Evolutionary conservation across 2,113 vertebrate species (phyloP).

Genomic region (Ptyas mucosa): DNA sequence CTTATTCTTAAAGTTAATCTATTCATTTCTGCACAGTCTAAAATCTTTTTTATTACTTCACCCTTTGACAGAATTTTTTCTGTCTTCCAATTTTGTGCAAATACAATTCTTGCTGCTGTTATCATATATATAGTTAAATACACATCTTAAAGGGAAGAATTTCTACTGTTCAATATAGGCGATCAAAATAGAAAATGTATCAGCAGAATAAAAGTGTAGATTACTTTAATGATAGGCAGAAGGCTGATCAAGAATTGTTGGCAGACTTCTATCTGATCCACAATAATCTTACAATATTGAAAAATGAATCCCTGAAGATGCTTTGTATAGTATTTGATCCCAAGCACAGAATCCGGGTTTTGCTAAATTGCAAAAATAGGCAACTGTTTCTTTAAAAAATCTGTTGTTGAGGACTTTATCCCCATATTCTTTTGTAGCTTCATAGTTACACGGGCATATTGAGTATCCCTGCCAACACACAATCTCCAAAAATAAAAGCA

Average conservation of each 20-base stretch:
- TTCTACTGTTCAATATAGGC: not conserved
- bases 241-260: not conserved
- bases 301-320: not conserved
- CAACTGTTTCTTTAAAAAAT: not conserved
- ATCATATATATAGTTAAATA: too few relatives aligned
- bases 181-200: not conserved
- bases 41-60: too few relatives aligned
- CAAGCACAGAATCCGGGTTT: not conserved
- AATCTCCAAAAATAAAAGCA: not conserved
- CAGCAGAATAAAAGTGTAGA: not conserved
- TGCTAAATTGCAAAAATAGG: not conserved
- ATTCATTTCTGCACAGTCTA: too few relatives aligned
- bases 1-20: too few relatives aligned
- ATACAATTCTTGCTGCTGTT: too few relatives aligned
- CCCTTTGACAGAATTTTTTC: too few relatives aligned
- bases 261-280: not conserved
- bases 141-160: constrained; percentile 47
- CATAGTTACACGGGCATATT: not conserved
- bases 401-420: not conserved
- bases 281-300: not conserved
- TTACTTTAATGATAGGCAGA: not conserved
- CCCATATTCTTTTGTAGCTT: not conserved
- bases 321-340: not conserved
- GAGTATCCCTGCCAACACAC: not conserved
- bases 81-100: too few relatives aligned